Evolutionary conservation across 1,140 invertebrate genomes (phyloP).

Genomic region (Drosophila pandora): DNA sequence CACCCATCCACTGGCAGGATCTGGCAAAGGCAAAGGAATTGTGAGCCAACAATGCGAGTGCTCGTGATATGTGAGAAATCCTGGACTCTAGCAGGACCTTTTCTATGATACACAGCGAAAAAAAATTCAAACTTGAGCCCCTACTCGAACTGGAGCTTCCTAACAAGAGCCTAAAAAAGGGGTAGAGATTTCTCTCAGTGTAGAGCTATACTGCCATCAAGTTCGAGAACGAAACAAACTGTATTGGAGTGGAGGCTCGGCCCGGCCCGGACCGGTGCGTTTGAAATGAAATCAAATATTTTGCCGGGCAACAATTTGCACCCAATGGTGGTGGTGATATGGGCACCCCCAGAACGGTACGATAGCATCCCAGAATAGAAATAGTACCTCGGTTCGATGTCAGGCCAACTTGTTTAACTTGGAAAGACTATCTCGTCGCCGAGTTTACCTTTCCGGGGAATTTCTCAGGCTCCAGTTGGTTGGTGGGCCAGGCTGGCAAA

Average conservation of each 20-base stretch:
- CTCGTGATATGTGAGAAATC: conserved; percentile 40
- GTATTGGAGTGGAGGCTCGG: conserved; percentile 27
- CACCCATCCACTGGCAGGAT: background rate
- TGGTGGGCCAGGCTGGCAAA: background rate
- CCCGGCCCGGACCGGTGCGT: conserved; percentile 22
- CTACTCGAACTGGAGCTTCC: background rate
- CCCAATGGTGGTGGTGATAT: conserved; percentile 2
- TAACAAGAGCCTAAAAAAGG: background rate
- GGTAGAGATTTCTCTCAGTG: background rate
- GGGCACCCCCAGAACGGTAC: background rate
- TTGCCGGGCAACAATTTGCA: conserved; percentile 69
- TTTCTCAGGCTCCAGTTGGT: background rate
- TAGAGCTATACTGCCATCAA: conserved; percentile 4
- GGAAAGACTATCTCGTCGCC: conserved; percentile 8
- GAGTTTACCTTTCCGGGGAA: background rate
- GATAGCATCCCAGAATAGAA: background rate
- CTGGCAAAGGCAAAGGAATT: conserved; percentile 26
- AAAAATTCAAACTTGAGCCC: background rate
- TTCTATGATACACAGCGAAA: background rate
- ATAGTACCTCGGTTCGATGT: conserved; percentile 26
- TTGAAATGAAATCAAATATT: conserved; percentile 78
- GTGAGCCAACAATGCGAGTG: conserved; percentile 19
- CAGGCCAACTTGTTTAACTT: conserved; percentile 37
- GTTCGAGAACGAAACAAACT: conserved; percentile 18
- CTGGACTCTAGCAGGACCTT: conserved; percentile 2